Percentiles rank a stretch among this genome's conserved stretches.
These are phyloP conservation scores for Felis chaus DNA, from an alignment of 2,113 vertebrate genomes.

Conservation along the genomic window DNA sequence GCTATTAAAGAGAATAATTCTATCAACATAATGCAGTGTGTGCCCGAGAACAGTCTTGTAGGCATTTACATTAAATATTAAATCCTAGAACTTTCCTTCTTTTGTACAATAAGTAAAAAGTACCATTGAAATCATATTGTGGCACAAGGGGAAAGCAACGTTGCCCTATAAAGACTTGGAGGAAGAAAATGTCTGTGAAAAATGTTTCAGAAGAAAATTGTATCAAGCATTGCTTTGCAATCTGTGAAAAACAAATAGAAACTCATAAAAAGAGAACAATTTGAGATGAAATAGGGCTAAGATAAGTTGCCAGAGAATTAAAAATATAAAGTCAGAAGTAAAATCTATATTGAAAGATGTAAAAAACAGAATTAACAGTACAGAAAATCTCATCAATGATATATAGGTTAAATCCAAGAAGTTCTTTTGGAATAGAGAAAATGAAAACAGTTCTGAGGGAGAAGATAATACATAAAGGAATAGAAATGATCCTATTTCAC, in stretches of 20 bases:
- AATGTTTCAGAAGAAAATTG: neutral
- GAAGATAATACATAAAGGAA: neutral
- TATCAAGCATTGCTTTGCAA: neutral
- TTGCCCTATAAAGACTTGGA: neutral
- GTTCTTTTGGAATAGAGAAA: neutral
- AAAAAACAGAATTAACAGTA: neutral
- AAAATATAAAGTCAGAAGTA: slow-evolving; percentile 30
- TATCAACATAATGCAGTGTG: neutral
- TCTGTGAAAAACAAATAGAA: neutral
- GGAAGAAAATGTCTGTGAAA: neutral
- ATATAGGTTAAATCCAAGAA: neutral
- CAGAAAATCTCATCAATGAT: neutral
- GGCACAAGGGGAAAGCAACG: neutral
- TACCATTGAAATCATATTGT: neutral
- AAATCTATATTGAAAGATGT: neutral
- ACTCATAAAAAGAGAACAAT: neutral
- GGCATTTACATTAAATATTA: neutral
- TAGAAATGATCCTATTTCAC: neutral
- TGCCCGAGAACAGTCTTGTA: neutral
- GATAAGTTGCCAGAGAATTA: slow-evolving; percentile 14
- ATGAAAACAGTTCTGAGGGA: neutral
- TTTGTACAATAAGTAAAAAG: slow-evolving; percentile 12
- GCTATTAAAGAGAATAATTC: neutral
- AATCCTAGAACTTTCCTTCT: neutral
- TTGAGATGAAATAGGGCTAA: neutral